Conservation (phyloP, 2,113 vertebrate species). For the Actenoides lindsayi region DNA sequence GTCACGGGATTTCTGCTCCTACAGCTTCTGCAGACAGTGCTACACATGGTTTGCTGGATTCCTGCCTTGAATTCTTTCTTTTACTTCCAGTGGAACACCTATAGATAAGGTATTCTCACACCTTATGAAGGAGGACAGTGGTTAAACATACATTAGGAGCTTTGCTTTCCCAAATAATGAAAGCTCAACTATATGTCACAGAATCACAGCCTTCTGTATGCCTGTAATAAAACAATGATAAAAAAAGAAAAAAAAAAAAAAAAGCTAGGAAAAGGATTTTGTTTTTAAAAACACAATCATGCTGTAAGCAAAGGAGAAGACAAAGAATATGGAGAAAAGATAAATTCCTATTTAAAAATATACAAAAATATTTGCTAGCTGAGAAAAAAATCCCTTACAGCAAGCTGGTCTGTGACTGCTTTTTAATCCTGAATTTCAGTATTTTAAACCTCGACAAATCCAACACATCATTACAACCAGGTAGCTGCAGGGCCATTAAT, state of each 20-base stretch:
- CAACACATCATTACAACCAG: not conserved
- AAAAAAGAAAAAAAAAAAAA: not conserved
- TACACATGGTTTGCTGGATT: rapidly evolving
- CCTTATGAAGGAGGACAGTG: not conserved
- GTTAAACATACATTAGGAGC: not conserved
- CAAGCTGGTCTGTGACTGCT: not conserved
- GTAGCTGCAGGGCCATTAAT: not conserved
- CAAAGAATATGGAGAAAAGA: not conserved
- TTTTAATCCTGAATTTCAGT: not conserved
- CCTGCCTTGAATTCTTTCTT: not conserved
- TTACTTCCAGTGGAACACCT: not conserved
- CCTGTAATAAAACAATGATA: not conserved
- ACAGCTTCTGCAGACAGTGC: too few relatives aligned
- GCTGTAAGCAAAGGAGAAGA: not conserved
- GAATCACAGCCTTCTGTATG: too few relatives aligned
- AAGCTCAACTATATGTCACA: not conserved
- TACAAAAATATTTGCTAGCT: not conserved
- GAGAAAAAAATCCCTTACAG: not conserved
- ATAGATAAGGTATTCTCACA: not conserved
- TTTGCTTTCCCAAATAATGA: not conserved
- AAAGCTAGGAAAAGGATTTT: not conserved
- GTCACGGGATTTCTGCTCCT: not conserved
- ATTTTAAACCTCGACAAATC: not conserved
- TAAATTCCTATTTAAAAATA: not conserved
- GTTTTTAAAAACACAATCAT: not conserved